Conservation (phyloP, 2,888 invertebrate species). For the Drymonia ruficornis region DNA sequence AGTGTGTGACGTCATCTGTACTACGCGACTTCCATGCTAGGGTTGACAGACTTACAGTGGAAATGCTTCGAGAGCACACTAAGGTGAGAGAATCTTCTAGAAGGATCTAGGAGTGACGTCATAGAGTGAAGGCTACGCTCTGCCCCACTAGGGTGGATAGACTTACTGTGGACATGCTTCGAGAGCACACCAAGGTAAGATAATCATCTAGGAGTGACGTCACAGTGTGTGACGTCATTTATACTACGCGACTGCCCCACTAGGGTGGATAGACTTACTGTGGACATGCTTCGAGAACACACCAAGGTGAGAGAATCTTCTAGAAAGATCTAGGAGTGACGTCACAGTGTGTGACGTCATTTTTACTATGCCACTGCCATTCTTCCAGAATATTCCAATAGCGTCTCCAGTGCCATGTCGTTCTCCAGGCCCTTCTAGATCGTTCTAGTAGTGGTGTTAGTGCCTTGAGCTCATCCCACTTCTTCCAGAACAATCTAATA, state of each 20-base stretch:
- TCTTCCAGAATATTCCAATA: no score
- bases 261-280: slow-evolving; percentile 90
- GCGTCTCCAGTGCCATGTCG: no score
- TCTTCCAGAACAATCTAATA: background rate
- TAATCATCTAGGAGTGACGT: background rate
- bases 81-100: slow-evolving; percentile 72
- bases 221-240: slow-evolving; percentile 79
- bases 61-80: slow-evolving; percentile 91
- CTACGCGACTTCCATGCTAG: slow-evolving; percentile 89
- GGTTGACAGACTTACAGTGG: slow-evolving; percentile 91
- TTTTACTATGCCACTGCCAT: no score
- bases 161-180: slow-evolving; percentile 91
- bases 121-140: slow-evolving; percentile 79
- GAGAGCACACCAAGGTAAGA: slow-evolving; percentile 89
- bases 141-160: slow-evolving; percentile 91
- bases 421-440: slow-evolving; percentile 86
- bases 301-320: slow-evolving; percentile 79
- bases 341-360: background rate
- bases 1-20: slow-evolving; percentile 85
- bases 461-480: slow-evolving; percentile 90
- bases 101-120: background rate
- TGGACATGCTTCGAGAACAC: slow-evolving; percentile 92
- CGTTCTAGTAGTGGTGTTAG: slow-evolving; percentile 91
- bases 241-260: slow-evolving; percentile 91
- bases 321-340: background rate